Percentiles rank a stretch among this genome's conserved stretches.
phyloP scores from a whole-genome alignment of 92 coral and sea anemone species.

The Scolanthus callimorphus region DNA sequence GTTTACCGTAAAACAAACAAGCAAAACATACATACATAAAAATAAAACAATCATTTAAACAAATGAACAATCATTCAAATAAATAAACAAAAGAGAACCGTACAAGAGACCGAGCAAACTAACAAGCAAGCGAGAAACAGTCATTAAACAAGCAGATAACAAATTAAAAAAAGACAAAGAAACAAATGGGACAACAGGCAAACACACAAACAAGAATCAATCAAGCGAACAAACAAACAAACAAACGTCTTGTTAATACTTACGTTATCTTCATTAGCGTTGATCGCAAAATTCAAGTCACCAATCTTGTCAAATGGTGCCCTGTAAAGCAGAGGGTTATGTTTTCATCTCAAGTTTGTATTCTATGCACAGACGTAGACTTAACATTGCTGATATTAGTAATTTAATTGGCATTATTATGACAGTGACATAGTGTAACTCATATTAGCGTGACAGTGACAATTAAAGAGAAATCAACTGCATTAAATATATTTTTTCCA shows the following conservation, averaged over 20 bases:
- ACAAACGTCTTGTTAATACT: constrained; percentile 35
- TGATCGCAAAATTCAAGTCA: constrained; percentile 76
- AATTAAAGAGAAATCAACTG: too few species aligned
- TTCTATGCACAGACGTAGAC: too few species aligned
- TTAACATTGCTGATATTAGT: too few species aligned
- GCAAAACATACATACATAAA: background rate
- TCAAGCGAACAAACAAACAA: background rate
- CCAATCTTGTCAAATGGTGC: constrained; percentile 95
- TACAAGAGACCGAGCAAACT: too few species aligned
- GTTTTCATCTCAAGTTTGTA: too few species aligned
- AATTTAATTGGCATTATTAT: too few species aligned
- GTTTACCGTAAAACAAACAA: too few species aligned
- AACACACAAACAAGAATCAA: background rate
- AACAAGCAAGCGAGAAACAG: too few species aligned
- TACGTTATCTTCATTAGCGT: constrained; percentile 90
- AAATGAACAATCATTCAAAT: background rate
- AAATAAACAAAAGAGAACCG: background rate
- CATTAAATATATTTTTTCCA: too few species aligned
- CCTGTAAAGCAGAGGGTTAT: constrained; percentile 34
- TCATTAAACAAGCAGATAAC: too few species aligned
- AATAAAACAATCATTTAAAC: background rate
- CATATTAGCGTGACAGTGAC: too few species aligned
- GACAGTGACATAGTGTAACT: too few species aligned
- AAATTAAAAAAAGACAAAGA: background rate
- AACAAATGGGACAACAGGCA: background rate